Conservation (phyloP, 1,140 invertebrate genomes). For the Caenorhabditis latens region DNA sequence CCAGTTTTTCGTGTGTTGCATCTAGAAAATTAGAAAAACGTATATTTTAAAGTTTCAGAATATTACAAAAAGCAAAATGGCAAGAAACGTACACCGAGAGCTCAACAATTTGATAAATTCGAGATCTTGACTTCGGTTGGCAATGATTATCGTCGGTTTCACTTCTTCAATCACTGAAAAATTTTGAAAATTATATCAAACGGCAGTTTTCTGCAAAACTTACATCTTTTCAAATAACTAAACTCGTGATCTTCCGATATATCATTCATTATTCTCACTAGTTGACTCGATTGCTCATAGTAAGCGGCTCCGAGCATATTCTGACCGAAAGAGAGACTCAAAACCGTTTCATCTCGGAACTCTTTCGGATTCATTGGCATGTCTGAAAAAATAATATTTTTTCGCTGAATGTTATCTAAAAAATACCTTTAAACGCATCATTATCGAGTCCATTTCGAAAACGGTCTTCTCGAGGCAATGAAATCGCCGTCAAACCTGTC, state of each 20-base stretch:
- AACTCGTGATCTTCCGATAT: constrained; percentile 64
- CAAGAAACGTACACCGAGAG: constrained; percentile 26
- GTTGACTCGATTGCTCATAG: constrained; percentile 60
- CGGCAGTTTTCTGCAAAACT: constrained; percentile 12
- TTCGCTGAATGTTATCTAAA: background rate
- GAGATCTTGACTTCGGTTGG: constrained; percentile 59
- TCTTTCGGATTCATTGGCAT: constrained; percentile 9
- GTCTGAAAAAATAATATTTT: background rate
- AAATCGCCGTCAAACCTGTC: background rate
- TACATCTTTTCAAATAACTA: constrained; percentile 55
- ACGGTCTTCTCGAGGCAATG: background rate
- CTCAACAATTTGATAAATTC: constrained; percentile 56
- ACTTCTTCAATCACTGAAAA: constrained; percentile 66
- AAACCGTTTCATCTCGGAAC: background rate
- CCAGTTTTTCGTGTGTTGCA: constrained; percentile 20
- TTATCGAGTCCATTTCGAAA: background rate
- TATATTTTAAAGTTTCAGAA: too few relatives aligned
- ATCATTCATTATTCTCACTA: constrained; percentile 63
- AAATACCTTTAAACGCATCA: background rate
- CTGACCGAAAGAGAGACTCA: constrained; percentile 5
- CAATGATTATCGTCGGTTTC: constrained; percentile 59
- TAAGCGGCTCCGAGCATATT: constrained; percentile 61
- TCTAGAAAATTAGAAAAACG: background rate
- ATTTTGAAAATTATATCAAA: background rate
- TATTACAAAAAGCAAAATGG: too few relatives aligned